Conservation (phyloP, 2,113 vertebrate genomes). For the Jaculus jaculus region DNA sequence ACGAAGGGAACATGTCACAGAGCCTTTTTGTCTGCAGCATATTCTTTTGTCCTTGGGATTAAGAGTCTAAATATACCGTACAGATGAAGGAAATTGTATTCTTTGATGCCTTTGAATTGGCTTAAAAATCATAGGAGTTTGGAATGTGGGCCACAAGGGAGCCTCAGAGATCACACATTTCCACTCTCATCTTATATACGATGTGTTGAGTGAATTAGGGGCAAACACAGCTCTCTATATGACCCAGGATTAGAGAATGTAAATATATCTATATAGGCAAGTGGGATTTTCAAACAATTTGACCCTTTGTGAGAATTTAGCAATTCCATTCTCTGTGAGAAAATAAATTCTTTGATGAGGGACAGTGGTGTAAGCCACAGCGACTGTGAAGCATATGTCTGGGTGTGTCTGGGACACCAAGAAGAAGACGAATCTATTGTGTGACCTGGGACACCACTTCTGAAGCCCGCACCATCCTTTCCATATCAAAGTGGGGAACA, state of each 20-base stretch:
- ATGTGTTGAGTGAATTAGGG: neutral
- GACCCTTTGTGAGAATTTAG: slow-evolving; percentile 11
- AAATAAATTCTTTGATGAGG: neutral
- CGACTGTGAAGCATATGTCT: slow-evolving; percentile 51
- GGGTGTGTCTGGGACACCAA: neutral
- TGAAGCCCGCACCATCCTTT: slow-evolving; percentile 43
- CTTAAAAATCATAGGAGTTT: slow-evolving; percentile 30
- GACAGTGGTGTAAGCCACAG: neutral
- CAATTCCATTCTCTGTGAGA: neutral
- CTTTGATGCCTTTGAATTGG: slow-evolving; percentile 12
- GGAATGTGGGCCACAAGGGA: neutral
- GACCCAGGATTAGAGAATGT: slow-evolving; percentile 1
- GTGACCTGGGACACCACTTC: slow-evolving; percentile 57
- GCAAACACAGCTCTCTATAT: neutral
- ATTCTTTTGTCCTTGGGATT: neutral
- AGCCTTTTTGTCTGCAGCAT: slow-evolving; percentile 15
- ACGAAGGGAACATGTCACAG: neutral
- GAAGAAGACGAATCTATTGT: slow-evolving; percentile 44
- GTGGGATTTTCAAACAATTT: neutral
- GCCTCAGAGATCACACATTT: neutral
- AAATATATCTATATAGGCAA: neutral
- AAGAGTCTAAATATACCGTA: neutral
- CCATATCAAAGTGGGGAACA: slow-evolving; percentile 64
- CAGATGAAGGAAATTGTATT: slow-evolving; percentile 26
- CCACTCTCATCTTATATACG: neutral